These are phyloP conservation scores for Protonibea diacanthus DNA, from an alignment of 2,797 vertebrate species.

Conservation along the genomic window DNA sequence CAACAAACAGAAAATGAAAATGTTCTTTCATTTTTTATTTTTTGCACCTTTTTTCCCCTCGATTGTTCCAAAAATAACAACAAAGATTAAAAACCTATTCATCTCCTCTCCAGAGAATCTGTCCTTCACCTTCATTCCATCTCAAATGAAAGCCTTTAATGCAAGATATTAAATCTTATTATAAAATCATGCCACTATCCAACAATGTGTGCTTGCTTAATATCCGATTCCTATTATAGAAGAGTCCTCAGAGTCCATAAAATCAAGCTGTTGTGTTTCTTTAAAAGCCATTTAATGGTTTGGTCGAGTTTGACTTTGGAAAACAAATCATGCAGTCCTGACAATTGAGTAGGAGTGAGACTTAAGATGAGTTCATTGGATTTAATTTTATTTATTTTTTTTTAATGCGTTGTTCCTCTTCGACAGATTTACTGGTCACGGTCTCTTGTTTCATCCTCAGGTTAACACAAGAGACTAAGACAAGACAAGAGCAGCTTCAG, in stretches of 20 bases:
- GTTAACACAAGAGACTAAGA: not conserved
- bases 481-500: constrained; percentile 6
- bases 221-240: not conserved
- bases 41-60: not conserved
- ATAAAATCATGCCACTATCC: not conserved
- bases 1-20: not conserved
- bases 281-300: constrained; percentile 68
- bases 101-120: constrained; percentile 1
- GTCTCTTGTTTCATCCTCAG: constrained; percentile 34
- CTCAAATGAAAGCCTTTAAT: constrained; percentile 15
- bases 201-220: constrained; percentile 3
- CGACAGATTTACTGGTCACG: constrained; percentile 65
- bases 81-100: not conserved
- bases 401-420: constrained; percentile 56
- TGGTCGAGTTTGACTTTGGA: constrained; percentile 33
- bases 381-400: constrained; percentile 27
- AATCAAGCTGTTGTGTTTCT: constrained; percentile 26
- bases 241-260: constrained; percentile 1
- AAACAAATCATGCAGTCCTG: constrained; percentile 31
- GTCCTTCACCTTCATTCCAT: not conserved
- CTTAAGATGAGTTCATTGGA: constrained; percentile 29
- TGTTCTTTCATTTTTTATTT: not conserved
- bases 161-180: constrained; percentile 5
- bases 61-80: not conserved
- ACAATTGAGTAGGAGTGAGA: constrained; percentile 21